Evolutionary conservation across 2,113 vertebrate species (phyloP).

Genomic region (Athene cunicularia): DNA sequence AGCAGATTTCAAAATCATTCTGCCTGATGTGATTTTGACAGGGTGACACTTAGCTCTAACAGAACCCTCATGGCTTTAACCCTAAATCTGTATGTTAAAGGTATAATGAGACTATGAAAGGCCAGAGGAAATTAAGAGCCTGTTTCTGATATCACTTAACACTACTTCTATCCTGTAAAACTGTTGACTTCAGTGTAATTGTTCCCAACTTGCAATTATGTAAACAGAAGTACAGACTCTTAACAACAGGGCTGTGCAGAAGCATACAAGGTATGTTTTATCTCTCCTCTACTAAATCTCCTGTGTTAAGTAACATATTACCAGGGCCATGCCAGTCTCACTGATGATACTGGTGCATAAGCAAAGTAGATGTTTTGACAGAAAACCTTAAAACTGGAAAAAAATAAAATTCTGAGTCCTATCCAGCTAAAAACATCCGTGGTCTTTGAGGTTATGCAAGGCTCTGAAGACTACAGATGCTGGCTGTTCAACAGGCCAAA

Average conservation of each 20-base stretch:
- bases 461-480: slow-evolving; percentile 38
- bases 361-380: not conserved
- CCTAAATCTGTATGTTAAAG: not conserved
- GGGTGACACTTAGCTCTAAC: not conserved
- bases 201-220: not conserved
- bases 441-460: slow-evolving; percentile 32
- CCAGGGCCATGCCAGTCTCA: not conserved
- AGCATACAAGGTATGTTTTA: not conserved
- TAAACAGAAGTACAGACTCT: not conserved
- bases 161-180: not conserved
- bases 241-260: not conserved
- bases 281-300: not conserved
- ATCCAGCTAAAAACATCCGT: slow-evolving; percentile 39
- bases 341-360: not conserved
- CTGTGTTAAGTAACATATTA: not conserved
- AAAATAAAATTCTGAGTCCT: not conserved
- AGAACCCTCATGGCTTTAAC: not conserved
- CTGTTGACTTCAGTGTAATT: not conserved
- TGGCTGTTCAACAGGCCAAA: slow-evolving; percentile 21
- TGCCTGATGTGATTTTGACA: not conserved
- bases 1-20: not conserved
- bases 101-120: not conserved
- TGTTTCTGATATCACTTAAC: not conserved
- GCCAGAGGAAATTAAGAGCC: not conserved
- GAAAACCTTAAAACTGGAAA: not conserved